Conservation (phyloP, 2,797 vertebrate genomes). For the Microtus agrestis region DNA sequence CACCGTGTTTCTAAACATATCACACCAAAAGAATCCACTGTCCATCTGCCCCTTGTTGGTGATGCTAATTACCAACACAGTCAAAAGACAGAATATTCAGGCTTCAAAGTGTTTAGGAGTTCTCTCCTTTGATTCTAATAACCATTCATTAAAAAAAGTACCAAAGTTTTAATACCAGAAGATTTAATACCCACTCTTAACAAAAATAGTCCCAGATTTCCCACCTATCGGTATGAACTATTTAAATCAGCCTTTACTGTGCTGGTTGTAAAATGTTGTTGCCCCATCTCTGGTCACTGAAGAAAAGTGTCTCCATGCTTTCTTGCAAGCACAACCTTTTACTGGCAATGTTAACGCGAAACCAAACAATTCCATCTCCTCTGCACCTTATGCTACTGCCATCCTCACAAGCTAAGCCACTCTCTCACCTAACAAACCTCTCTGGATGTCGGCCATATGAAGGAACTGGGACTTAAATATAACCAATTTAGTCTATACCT, state of each 20-base stretch:
- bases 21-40: not conserved
- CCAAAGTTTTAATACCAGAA: slow-evolving; percentile 1
- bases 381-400: not conserved
- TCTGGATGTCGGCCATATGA: not conserved
- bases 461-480: not conserved
- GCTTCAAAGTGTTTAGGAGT: not conserved
- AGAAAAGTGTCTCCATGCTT: not conserved
- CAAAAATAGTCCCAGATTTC: slow-evolving; percentile 18
- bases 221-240: not conserved
- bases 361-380: not conserved
- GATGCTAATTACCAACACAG: not conserved
- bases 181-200: not conserved
- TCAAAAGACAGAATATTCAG: not conserved
- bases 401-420: not conserved
- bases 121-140: slow-evolving; percentile 21
- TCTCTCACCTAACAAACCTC: not conserved
- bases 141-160: not conserved
- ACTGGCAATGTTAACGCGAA: too few species aligned
- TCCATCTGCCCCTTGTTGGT: not conserved
- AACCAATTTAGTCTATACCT: not conserved
- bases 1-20: not conserved
- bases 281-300: not conserved
- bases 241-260: not conserved
- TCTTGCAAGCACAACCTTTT: not conserved
- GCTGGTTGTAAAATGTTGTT: not conserved